phyloP scores from a whole-genome alignment of 2,797 vertebrate species.

The Emys orbicularis region DNA sequence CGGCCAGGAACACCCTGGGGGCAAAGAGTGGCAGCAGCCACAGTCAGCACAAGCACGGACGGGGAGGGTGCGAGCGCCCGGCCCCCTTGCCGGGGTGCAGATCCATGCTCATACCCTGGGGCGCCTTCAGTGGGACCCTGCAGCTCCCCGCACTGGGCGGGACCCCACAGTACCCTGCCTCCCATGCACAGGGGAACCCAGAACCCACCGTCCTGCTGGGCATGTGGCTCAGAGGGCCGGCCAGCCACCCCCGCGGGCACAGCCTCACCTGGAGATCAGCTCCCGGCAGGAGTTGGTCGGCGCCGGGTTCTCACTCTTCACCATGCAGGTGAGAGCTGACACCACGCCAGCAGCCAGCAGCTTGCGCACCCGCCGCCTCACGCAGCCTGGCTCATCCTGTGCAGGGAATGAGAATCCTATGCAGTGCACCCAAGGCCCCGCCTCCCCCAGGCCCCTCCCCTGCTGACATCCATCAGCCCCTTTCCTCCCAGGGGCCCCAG shows the following conservation, averaged over 20 bases:
- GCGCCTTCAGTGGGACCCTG: too few relatives aligned
- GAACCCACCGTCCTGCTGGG: not conserved
- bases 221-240: not conserved
- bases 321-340: slow-evolving; percentile 95
- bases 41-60: rapidly evolving
- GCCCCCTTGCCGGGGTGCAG: too few relatives aligned
- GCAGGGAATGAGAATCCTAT: not conserved
- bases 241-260: rapidly evolving
- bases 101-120: too few relatives aligned
- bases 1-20: slow-evolving; percentile 92
- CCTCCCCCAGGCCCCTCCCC: not conserved
- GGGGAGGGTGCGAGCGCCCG: too few relatives aligned
- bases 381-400: slow-evolving; percentile 78
- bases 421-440: not conserved
- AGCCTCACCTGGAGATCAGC: slow-evolving; percentile 90
- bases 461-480: rapidly evolving
- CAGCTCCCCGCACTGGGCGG: too few relatives aligned
- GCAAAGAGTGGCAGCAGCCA: not conserved
- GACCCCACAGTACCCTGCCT: too few relatives aligned
- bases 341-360: slow-evolving; percentile 92
- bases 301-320: slow-evolving; percentile 92
- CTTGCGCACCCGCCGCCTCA: slow-evolving; percentile 90
- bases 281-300: slow-evolving; percentile 92
- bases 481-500: rapidly evolving
- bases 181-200: not conserved